These are phyloP conservation scores for Irena cyanogastra DNA, from an alignment of 2,113 vertebrate genomes.

Conservation along the genomic window DNA sequence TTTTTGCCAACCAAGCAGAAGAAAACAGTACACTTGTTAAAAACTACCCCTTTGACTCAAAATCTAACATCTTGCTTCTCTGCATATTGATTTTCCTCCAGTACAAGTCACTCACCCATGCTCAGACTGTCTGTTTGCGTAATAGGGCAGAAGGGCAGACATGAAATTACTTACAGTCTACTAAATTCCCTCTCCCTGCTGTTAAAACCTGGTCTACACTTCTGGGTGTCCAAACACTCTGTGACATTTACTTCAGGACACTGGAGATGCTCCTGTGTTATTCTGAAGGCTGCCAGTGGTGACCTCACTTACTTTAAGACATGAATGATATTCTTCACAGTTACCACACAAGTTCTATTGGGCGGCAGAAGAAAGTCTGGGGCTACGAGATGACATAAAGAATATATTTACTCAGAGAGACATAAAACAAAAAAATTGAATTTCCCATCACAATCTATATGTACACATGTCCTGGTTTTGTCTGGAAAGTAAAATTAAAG, in stretches of 20 bases:
- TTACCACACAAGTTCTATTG: background rate
- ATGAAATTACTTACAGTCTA: slow-evolving; percentile 1
- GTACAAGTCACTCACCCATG: background rate
- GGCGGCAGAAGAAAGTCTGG: background rate
- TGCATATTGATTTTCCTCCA: background rate
- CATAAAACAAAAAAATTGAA: background rate
- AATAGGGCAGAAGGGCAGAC: background rate
- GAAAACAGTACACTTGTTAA: background rate
- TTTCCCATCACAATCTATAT: background rate
- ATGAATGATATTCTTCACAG: background rate
- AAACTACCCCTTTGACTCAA: background rate
- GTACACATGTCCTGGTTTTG: fast-evolving
- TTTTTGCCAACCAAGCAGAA: background rate
- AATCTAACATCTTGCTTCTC: background rate
- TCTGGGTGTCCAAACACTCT: background rate
- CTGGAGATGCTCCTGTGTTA: background rate
- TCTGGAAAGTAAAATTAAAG: background rate
- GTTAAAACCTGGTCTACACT: background rate
- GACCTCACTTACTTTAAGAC: background rate
- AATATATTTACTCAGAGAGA: background rate
- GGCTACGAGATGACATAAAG: fast-evolving
- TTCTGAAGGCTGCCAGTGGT: background rate
- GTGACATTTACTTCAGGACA: background rate
- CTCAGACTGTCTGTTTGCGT: background rate
- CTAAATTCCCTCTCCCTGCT: background rate